Conservation (phyloP, 1,140 invertebrate genomes). For the Dreissena polymorpha region DNA sequence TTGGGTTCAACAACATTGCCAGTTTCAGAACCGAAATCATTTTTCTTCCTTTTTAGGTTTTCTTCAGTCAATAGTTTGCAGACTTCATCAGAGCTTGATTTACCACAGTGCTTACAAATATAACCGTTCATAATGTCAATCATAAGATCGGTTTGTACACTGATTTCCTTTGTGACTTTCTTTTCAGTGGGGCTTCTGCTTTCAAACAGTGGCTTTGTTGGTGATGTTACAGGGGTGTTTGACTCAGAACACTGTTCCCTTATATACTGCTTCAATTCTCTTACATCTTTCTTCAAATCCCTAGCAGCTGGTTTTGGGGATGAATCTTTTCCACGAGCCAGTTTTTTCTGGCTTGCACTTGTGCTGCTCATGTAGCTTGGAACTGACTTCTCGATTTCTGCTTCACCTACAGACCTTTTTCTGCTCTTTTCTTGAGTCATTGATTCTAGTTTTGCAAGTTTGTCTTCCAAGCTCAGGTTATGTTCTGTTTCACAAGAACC, state of each 20-base stretch:
- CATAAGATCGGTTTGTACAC: slow-evolving; percentile 44
- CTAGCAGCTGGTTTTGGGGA: slow-evolving; percentile 21
- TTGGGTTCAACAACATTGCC: slow-evolving; percentile 4
- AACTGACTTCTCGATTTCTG: slow-evolving; percentile 22
- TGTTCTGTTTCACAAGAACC: slow-evolving; percentile 2
- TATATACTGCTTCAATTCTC: slow-evolving; percentile 47
- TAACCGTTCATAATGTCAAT: slow-evolving; percentile 36
- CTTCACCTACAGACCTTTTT: slow-evolving; percentile 43
- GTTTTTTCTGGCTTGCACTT: slow-evolving; percentile 47
- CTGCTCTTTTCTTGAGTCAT: slow-evolving; percentile 51
- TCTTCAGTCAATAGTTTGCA: slow-evolving; percentile 23
- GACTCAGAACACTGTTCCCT: slow-evolving; percentile 34
- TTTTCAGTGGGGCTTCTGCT: slow-evolving; percentile 1
- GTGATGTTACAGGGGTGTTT: slow-evolving; percentile 28
- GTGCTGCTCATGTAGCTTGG: slow-evolving; percentile 50
- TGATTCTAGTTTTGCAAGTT: slow-evolving; percentile 45
- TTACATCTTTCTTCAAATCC: slow-evolving; percentile 46
- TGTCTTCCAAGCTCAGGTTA: slow-evolving; percentile 41
- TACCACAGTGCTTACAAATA: slow-evolving; percentile 51
- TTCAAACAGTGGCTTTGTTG: slow-evolving; percentile 19
- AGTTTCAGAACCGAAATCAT: slow-evolving; percentile 15
- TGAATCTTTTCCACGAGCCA: slow-evolving; percentile 10
- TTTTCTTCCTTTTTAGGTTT: slow-evolving; percentile 26
- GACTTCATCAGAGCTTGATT: slow-evolving; percentile 41
- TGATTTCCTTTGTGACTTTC: slow-evolving; percentile 34